Conservation (phyloP, 1,140 invertebrate genomes). For the Drosophila setifemur region DNA sequence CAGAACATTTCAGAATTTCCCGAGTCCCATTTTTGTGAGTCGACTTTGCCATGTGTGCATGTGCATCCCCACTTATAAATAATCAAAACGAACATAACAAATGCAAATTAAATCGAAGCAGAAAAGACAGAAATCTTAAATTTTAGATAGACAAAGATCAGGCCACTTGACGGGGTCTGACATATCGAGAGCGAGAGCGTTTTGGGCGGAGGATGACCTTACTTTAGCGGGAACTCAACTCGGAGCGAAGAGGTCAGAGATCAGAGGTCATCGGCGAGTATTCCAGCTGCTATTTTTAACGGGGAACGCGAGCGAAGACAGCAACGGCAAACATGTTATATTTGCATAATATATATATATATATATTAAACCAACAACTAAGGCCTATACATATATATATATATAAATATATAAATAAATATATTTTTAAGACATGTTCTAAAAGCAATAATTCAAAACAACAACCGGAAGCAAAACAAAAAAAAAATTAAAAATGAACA, state of each 20-base stretch:
- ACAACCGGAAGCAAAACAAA: conserved; percentile 44
- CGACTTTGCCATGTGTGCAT: conserved; percentile 9
- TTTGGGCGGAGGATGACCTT: not conserved
- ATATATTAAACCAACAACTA: conserved; percentile 52
- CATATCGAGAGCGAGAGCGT: conserved; percentile 20
- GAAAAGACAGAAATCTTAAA: conserved; percentile 24
- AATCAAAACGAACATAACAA: conserved; percentile 26
- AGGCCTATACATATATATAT: conserved; percentile 56
- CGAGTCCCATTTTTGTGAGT: not conserved
- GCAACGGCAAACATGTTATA: conserved; percentile 59
- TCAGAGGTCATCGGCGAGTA: conserved; percentile 24
- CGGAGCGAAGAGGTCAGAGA: conserved; percentile 21
- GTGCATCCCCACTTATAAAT: conserved; percentile 29
- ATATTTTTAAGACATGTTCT: conserved; percentile 81
- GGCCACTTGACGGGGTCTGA: conserved; percentile 21
- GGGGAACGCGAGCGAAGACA: conserved; percentile 8
- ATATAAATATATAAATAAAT: conserved; percentile 68
- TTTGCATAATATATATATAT: conserved; percentile 66
- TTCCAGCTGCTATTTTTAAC: conserved; percentile 59
- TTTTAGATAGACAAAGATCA: conserved; percentile 61
- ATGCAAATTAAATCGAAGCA: conserved; percentile 13
- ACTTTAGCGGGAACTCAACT: conserved; percentile 17
- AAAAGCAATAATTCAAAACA: conserved; percentile 79
- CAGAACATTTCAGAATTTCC: conserved; percentile 36
- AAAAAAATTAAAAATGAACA: conserved; percentile 8